A percentile compares a stretch with the other conserved stretches of the same genome.
These are phyloP conservation scores for Xiphophorus birchmanni DNA, from an alignment of 2,797 vertebrate species.

Conservation along the genomic window DNA sequence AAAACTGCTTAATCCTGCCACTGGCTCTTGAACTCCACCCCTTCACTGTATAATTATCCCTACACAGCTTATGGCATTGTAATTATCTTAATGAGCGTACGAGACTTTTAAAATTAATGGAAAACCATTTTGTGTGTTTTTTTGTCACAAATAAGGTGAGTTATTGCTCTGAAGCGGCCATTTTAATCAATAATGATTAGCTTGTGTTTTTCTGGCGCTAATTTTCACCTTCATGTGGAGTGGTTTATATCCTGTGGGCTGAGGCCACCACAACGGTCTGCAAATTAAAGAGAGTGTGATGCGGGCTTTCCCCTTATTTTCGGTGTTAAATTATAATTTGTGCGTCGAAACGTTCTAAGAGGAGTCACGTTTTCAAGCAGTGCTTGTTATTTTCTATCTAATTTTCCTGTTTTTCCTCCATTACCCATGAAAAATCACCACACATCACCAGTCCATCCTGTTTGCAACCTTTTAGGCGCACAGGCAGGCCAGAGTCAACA, in stretches of 20 bases:
- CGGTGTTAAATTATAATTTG: background rate
- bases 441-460: background rate
- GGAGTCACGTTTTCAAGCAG: background rate
- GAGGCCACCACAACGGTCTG: background rate
- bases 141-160: conserved; percentile 35
- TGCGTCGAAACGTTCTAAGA: background rate
- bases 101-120: conserved; percentile 55
- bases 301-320: background rate
- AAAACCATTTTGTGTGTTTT: conserved; percentile 37
- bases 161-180: background rate
- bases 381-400: background rate
- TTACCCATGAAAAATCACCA: background rate
- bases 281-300: background rate
- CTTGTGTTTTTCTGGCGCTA: background rate
- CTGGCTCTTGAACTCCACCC: conserved; percentile 58
- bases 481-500: background rate
- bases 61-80: conserved; percentile 53
- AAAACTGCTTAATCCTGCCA: conserved; percentile 61
- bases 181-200: conserved; percentile 2
- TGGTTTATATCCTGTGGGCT: background rate
- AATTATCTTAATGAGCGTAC: conserved; percentile 68
- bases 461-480: background rate
- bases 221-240: conserved; percentile 5
- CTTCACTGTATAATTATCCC: conserved; percentile 62
- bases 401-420: background rate